A percentile compares a stretch with the other conserved stretches of the same genome.
Conservation (phyloP, 64 coral and sea anemone species). For the Pocillopora damicornis region DNA sequence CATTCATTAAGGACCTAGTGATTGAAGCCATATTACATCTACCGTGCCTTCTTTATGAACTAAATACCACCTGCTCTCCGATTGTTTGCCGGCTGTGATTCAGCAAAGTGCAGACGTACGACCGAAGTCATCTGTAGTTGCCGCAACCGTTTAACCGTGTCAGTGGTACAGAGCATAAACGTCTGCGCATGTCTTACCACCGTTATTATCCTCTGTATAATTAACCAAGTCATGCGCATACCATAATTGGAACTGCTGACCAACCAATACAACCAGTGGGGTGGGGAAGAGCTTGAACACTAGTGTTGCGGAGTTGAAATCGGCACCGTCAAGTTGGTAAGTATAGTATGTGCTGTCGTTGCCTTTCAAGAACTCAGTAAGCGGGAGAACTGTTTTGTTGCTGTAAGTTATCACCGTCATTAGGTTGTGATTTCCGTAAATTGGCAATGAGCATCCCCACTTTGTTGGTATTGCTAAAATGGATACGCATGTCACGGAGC, state of each 20-base stretch:
- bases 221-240: neutral
- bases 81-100: too few relatives aligned
- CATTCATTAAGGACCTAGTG: too few relatives aligned
- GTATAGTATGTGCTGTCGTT: too few relatives aligned
- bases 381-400: neutral
- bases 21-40: too few relatives aligned
- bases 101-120: too few relatives aligned
- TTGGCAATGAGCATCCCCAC: neutral
- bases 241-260: conserved; percentile 24
- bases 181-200: neutral
- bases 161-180: neutral
- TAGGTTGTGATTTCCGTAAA: neutral
- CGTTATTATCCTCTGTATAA: neutral
- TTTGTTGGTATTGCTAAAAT: neutral
- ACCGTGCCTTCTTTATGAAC: too few relatives aligned
- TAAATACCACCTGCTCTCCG: too few relatives aligned
- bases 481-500: neutral
- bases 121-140: too few relatives aligned
- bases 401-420: neutral
- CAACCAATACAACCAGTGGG: neutral
- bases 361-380: neutral
- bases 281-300: neutral
- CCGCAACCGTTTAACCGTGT: too few relatives aligned
- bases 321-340: too few relatives aligned
- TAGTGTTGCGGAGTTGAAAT: neutral